These are phyloP conservation scores for Gobionotothen gibberifrons DNA, from an alignment of 2,797 vertebrate genomes.

Conservation along the genomic window DNA sequence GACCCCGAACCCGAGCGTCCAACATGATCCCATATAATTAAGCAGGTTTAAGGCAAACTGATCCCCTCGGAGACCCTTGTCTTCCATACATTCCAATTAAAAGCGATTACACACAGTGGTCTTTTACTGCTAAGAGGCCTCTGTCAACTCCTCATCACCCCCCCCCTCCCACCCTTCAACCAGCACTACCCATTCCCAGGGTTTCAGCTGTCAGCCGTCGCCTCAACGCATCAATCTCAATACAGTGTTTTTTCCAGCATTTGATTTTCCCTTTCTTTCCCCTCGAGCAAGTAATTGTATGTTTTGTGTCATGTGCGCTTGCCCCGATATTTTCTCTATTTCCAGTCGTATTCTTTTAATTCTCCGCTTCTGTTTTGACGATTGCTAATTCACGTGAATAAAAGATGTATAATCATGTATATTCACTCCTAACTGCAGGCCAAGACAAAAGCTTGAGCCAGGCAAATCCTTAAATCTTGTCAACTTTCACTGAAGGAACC, in stretches of 20 bases:
- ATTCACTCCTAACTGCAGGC: slow-evolving; percentile 57
- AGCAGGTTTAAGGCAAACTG: slow-evolving; percentile 75
- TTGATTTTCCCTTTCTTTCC: slow-evolving; percentile 28
- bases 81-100: slow-evolving; percentile 80
- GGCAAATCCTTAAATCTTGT: slow-evolving; percentile 80
- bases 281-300: slow-evolving; percentile 45
- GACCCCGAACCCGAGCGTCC: slow-evolving; percentile 48
- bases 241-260: slow-evolving; percentile 28
- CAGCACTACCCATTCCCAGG: slow-evolving; percentile 71
- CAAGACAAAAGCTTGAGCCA: slow-evolving; percentile 71
- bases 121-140: slow-evolving; percentile 70
- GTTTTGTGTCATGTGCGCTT: slow-evolving; percentile 46
- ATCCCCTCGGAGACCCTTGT: slow-evolving; percentile 69
- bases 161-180: slow-evolving; percentile 18
- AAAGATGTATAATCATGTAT: slow-evolving; percentile 58
- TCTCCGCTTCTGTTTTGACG: slow-evolving; percentile 21
- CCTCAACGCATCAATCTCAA: slow-evolving; percentile 70
- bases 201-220: slow-evolving; percentile 72
- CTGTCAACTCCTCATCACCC: slow-evolving; percentile 70
- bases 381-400: slow-evolving; percentile 59
- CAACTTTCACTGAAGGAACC: slow-evolving; percentile 68
- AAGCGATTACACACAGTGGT: slow-evolving; percentile 75
- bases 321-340: slow-evolving; percentile 33
- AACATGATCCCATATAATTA: slow-evolving; percentile 80
- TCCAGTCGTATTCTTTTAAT: slow-evolving; percentile 5